Percentiles rank a stretch among this genome's conserved stretches.
Conservation (phyloP, 2,797 vertebrate genomes). For the Mycteria americana region DNA sequence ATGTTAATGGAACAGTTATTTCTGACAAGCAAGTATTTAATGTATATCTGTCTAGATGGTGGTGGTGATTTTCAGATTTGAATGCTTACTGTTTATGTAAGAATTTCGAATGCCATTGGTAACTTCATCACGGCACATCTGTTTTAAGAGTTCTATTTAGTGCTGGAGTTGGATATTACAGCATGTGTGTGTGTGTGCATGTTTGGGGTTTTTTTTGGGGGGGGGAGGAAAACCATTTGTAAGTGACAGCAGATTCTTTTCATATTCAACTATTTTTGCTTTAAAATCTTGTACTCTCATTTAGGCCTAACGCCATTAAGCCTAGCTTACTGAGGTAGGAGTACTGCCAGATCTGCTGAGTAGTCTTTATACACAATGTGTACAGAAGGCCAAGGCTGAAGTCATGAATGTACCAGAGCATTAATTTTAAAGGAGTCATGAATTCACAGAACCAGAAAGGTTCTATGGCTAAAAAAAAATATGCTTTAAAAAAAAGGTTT, state of each 20-base stretch:
- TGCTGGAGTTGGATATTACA: neutral
- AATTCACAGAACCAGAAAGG: neutral
- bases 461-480: neutral
- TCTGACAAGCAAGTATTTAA: neutral
- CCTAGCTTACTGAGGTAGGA: neutral
- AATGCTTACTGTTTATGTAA: neutral
- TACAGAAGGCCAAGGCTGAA: neutral
- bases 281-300: neutral
- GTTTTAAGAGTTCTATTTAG: neutral
- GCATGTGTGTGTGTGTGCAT: no score
- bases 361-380: neutral
- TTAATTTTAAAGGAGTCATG: neutral
- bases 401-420: neutral
- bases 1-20: neutral
- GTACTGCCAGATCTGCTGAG: neutral
- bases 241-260: neutral
- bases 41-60: neutral
- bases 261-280: neutral
- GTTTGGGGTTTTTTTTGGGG: neutral
- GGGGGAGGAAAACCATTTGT: neutral
- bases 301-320: neutral
- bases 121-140: neutral
- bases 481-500: fast-evolving
- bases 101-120: neutral
- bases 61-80: neutral